Evolutionary conservation across 2,888 invertebrate species (phyloP), one percentile per base, ranked within the genome.

Genomic region (Geophilus truncorum): DNA sequence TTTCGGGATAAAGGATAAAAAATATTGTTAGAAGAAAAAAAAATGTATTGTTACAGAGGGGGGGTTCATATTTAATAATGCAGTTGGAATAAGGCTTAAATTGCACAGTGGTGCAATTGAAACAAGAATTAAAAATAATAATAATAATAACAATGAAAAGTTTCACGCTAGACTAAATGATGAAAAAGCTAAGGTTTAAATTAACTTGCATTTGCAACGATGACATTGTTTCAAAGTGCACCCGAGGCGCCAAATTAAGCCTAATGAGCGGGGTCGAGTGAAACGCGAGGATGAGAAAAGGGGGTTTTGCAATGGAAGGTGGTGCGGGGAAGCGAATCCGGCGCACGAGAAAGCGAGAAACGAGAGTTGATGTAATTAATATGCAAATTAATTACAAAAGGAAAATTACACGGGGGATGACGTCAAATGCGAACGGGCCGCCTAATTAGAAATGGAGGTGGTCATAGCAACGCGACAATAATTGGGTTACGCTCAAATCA

Each of bases 321-420:
- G 51, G n/a, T n/a, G n/a, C n/a, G n/a, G n/a, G n/a, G 5, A 15
- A 15, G 51, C 51, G 7, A 51, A 51, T 32, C 32, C 5, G 32
- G 51, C 15, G 51, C 9, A 9, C 5, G 34, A 34, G 34, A 40
- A n/a, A 40, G 51, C n/a, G 18, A 40, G 40, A 40, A 18, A 51
- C 51, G 51, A 51, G 51, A 32, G 18, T 25, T 70, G 28, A 25
- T 28, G 70, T 70, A 70, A 70, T 70, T 70, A 70, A 70, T 70
- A 70, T 70, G 70, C 70, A 70, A 70, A 70, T 70, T 70, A 70
- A 70, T 70, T 70, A 28, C 70, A 70, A 70, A 70, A 70, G 70
- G 70, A 70, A 70, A 70, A 70, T 70, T 70, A 70, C 70, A 70
- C 70, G 70, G 70, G 70, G 70, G 70, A 70, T 70, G 70, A 70